phyloP scores from a whole-genome alignment of 2,797 vertebrate species.

The Tapera naevia region DNA sequence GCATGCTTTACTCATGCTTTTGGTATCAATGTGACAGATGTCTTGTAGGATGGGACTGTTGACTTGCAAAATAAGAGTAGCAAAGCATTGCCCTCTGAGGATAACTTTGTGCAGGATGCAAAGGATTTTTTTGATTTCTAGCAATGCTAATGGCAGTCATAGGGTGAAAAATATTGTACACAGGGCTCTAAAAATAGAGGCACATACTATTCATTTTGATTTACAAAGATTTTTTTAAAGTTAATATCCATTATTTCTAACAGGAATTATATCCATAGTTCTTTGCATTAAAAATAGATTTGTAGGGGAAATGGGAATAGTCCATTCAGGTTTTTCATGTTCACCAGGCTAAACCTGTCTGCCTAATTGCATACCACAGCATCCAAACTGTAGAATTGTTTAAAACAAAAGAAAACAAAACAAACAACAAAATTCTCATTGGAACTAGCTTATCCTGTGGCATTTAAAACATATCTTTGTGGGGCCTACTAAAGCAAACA shows the following conservation, averaged over 20 bases:
- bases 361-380: background rate
- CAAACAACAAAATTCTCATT: background rate
- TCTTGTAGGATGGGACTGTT: background rate
- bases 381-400: background rate
- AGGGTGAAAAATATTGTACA: background rate
- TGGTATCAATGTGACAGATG: background rate
- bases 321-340: background rate
- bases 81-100: background rate
- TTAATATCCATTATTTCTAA: background rate
- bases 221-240: background rate
- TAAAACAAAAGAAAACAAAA: background rate
- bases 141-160: background rate
- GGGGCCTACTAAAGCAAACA: conserved; percentile 38
- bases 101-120: background rate
- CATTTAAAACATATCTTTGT: conserved; percentile 42
- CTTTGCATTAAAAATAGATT: background rate
- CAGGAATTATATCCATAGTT: background rate
- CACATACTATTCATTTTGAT: background rate
- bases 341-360: background rate
- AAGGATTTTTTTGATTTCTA: background rate
- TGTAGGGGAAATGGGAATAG: background rate
- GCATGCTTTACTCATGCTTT: background rate
- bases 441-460: background rate
- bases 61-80: background rate
- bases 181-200: background rate